Base-by-base conservation (phyloP, 2,113 vertebrate genomes). In the Arothron firmamentum region DNA sequence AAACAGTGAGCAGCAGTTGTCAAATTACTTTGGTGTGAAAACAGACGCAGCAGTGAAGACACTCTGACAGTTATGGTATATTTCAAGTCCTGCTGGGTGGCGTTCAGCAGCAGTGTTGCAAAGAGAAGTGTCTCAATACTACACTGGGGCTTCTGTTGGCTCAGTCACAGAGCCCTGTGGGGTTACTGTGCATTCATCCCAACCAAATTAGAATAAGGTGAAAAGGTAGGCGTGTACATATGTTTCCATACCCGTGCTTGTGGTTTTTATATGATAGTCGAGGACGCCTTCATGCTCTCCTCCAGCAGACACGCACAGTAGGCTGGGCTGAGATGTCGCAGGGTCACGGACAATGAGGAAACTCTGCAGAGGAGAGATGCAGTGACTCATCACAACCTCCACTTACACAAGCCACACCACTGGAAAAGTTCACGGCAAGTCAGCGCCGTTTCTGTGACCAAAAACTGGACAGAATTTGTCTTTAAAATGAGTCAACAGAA, bases 301-400 rank as follows among this genome's bases (percentile, higher is more conserved):
- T 28, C 82, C 80, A 0, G 82, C 47, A 66, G 87, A 88, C 53
- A 88, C 85, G 43, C 85, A 87, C 68, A 88, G 75, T 56, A 86
- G 72, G 13, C 52, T 41, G 57, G 85, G 80, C 78, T 67, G 70
- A 59, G 67, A 77, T 4, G 80, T 78, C 23, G 3, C 59, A 52
- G 52, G 25, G 65, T 87, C 82, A 15, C 64, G 46, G 46, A 88
- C 61, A 45, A 87, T 57, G 59, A 88, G 82, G 81, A 88, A 88
- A 59, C 87, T 87, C 87, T 88, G 68, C n/a, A 67, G 63, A 38
- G 56, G 61, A 80, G 49, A 77, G 17, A 68, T 47, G 56, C 21
- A 42, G 34, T 75, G 78, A 80, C 52, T 84, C 69, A 16, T 23
- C 18, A 66, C 50, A 79, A 46, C 51, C 49, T 45, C 45, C 16